A percentile compares a stretch with the other conserved stretches of the same genome.
These are phyloP conservation scores for Cichladusa arquata DNA, from an alignment of 2,113 vertebrate species.

Conservation along the genomic window DNA sequence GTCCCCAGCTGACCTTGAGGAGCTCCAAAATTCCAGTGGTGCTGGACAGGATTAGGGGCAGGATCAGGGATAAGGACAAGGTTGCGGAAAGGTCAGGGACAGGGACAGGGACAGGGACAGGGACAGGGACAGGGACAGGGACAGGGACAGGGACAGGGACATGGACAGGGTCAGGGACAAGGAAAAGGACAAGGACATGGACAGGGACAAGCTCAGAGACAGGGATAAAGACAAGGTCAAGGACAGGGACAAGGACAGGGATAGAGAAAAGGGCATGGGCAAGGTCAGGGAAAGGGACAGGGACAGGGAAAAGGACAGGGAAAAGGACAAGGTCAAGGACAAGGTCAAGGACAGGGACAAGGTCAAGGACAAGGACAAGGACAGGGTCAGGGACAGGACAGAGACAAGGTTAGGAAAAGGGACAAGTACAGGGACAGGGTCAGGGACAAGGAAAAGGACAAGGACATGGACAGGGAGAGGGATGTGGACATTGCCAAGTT, in stretches of 20 bases:
- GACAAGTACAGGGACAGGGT: too few relatives aligned
- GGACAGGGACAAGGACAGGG: too few relatives aligned
- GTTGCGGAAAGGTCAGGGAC: accelerated
- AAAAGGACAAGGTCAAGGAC: accelerated
- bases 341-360: accelerated
- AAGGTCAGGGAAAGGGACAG: accelerated
- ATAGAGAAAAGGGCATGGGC: accelerated
- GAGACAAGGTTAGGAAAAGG: accelerated
- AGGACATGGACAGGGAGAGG: neutral
- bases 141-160: neutral
- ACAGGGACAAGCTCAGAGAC: accelerated
- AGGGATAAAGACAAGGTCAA: neutral
- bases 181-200: accelerated
- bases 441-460: accelerated
- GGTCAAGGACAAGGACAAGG: neutral
- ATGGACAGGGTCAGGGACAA: accelerated
- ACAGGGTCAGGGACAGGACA: accelerated
- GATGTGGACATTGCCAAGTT: too few relatives aligned
- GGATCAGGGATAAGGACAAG: too few relatives aligned
- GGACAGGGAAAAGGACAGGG: accelerated
- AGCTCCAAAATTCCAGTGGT: neutral
- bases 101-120: accelerated
- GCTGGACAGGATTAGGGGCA: accelerated
- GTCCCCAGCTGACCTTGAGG: neutral
- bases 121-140: accelerated